phyloP scores from a whole-genome alignment of 2,888 invertebrate species.

The Allacma fusca region DNA sequence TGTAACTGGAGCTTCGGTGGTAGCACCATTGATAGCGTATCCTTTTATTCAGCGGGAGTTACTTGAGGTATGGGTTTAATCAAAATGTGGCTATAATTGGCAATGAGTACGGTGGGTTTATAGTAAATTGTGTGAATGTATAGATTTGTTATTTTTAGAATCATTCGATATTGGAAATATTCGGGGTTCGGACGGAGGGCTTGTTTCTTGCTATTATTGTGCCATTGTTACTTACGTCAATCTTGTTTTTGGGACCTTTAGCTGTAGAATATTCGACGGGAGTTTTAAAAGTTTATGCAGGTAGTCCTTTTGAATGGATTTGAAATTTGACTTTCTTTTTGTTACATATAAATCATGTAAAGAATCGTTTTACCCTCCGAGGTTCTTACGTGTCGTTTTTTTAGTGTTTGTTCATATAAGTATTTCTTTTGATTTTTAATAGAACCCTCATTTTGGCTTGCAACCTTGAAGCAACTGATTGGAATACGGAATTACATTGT shows the following conservation, averaged over 20 bases:
- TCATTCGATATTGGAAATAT: conserved; percentile 70
- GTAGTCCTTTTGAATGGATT: too few species aligned
- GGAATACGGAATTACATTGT: conserved; percentile 90
- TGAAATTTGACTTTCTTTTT: too few species aligned
- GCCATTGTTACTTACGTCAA: conserved; percentile 79
- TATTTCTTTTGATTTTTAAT: too few species aligned
- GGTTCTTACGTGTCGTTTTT: too few species aligned
- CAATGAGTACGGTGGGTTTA: too few species aligned
- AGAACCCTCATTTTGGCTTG: conserved; percentile 78
- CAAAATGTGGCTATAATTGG: too few species aligned
- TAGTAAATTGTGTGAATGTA: too few species aligned
- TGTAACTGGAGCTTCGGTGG: conserved; percentile 79
- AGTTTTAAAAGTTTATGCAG: conserved; percentile 48
- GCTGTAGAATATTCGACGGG: conserved; percentile 52
- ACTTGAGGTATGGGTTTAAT: conserved; percentile 69
- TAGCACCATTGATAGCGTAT: conserved; percentile 81
- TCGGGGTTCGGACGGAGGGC: conserved; percentile 80
- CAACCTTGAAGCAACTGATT: conserved; percentile 68
- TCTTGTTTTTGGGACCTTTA: conserved; percentile 81
- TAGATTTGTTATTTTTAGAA: conserved; percentile 28
- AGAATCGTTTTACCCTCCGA: too few species aligned
- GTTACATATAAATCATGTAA: too few species aligned
- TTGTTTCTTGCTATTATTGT: conserved; percentile 75
- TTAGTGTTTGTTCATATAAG: too few species aligned
- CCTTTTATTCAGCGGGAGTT: conserved; percentile 74